These are phyloP conservation scores for Sipha maydis DNA, from an alignment of 2,888 invertebrate species.

Conservation along the genomic window DNA sequence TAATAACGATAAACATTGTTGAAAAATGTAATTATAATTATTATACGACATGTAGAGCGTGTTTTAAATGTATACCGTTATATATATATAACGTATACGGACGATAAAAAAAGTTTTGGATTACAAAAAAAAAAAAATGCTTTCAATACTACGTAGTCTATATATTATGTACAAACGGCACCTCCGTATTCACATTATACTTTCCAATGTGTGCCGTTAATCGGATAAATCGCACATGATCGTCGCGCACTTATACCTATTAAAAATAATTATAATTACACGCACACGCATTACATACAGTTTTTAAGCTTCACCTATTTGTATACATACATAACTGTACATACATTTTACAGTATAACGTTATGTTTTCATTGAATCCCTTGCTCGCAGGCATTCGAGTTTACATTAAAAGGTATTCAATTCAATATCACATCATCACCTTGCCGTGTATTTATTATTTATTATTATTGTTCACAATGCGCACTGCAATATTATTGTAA, in stretches of 20 bases:
- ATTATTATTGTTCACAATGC: neutral
- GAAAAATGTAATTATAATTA: neutral
- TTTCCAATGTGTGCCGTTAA: neutral
- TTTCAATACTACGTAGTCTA: neutral
- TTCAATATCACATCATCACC: neutral
- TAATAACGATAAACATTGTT: too few relatives aligned
- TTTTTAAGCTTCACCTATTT: neutral
- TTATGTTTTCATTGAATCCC: neutral
- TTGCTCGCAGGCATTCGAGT: neutral
- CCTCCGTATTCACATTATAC: neutral
- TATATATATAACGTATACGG: too few relatives aligned
- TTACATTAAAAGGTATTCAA: neutral
- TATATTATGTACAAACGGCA: neutral
- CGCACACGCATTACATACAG: neutral
- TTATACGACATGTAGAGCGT: neutral
- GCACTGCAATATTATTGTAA: neutral
- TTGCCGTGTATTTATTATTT: neutral
- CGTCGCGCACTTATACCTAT: neutral
- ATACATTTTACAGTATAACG: neutral
- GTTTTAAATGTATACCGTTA: neutral
- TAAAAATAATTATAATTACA: neutral
- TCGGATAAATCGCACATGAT: conserved; percentile 14
- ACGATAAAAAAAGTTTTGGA: neutral
- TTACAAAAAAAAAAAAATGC: neutral
- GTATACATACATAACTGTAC: neutral